A percentile compares a stretch with the other conserved stretches of the same genome.
Evolutionary conservation across 2,113 vertebrate species (phyloP).

Genomic region (Microtus richardsoni): DNA sequence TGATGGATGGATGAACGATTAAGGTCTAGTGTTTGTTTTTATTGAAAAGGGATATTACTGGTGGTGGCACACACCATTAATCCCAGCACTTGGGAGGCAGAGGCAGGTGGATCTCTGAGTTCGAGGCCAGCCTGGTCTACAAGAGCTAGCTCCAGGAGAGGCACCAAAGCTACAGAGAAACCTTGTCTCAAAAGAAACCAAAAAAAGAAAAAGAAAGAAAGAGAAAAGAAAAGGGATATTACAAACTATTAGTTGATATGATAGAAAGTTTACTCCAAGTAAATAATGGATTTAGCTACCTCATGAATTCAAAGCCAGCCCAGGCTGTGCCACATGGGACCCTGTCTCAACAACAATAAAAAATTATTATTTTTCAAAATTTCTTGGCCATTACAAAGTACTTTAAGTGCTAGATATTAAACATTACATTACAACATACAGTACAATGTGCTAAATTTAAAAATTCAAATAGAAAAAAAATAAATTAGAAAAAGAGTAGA

Average conservation of each 20-base stretch:
- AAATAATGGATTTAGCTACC: constrained; percentile 7
- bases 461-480: background rate
- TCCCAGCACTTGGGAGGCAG: too few relatives aligned
- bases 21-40: constrained; percentile 17
- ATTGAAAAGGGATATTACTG: background rate
- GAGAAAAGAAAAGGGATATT: background rate
- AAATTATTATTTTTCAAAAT: constrained; percentile 46
- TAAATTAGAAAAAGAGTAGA: background rate
- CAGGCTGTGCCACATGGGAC: background rate
- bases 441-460: background rate
- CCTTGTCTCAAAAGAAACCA: too few relatives aligned
- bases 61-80: background rate
- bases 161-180: too few relatives aligned
- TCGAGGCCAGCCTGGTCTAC: too few relatives aligned
- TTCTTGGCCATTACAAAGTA: constrained; percentile 19
- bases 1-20: background rate
- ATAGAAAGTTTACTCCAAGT: background rate
- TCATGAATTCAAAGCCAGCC: background rate
- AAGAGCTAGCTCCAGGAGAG: too few relatives aligned
- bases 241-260: background rate
- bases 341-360: background rate
- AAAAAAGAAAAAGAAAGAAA: too few relatives aligned
- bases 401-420: constrained; percentile 46
- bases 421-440: constrained; percentile 20
- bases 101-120: too few relatives aligned